Evolutionary conservation across 1,140 invertebrate species (phyloP), one percentile per base, ranked within the genome.

Genomic region (Cephus cinctus): DNA sequence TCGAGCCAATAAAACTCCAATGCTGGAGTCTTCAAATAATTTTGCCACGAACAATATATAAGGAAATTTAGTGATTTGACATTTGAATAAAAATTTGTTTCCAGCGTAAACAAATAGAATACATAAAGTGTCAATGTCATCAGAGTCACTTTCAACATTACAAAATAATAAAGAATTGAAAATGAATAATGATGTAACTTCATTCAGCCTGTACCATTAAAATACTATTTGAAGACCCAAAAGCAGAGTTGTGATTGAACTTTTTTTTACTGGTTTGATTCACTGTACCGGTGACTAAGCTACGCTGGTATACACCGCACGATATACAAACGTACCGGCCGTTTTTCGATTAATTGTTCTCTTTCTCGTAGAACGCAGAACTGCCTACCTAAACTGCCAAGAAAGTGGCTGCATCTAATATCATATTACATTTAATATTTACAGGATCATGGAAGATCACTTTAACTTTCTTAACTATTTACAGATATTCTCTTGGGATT

Each of bases 261-360:
- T 47, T 55, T 36, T 31, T 22, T 42, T 52, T 51, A 61, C 46
- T 61, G 48, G 51, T 61, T 61, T 61, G 50, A 61, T 61, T 61
- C 43, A 36, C 41, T 49, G 47, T 61, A 57, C 36, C 49, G 21
- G 42, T 55, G 52, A 52, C 36, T 55, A 57, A 55, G 48, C 51
- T 36, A 39, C 40, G 47, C 50, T 50, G 54, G 36, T 35, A 54
- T 57, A 54, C 49, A 54, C 32, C 51, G 32, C 50, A 32, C 45
- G 32, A 34, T n/a, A 40, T 45, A 51, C 43, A 52, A 45, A 63
- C 52, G 57, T 60, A 63, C 50, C 45, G 59, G 42, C 51, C 59
- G 48, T 44, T 42, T 52, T 30, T 4, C 9, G n/a, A 43, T 21
- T 50, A 31, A 43, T 41, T 34, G 14, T 49, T 44, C 49, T 30